These are phyloP conservation scores for Hyalella azteca DNA, from an alignment of 2,888 invertebrate genomes.

Conservation along the genomic window DNA sequence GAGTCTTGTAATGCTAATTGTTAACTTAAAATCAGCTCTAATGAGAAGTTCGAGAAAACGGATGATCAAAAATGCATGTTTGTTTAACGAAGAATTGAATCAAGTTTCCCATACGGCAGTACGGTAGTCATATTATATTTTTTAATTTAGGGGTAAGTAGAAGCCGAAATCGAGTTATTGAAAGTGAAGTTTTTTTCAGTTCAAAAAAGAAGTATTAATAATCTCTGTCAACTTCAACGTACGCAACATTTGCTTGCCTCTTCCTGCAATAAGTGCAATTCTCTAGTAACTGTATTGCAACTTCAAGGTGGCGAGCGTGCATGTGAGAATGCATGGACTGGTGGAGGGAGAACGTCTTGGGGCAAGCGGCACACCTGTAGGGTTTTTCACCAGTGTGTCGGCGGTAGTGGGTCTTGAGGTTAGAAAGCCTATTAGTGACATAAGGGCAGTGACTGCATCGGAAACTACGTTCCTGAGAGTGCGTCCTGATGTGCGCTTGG, in stretches of 20 bases:
- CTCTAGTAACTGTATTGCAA: neutral
- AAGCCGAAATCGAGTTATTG: no score
- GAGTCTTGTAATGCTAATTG: no score
- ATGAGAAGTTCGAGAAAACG: no score
- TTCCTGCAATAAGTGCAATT: neutral
- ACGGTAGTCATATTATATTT: no score
- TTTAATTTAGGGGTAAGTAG: no score
- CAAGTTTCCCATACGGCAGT: no score
- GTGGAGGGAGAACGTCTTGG: neutral
- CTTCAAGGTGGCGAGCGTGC: neutral
- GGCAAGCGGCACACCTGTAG: neutral
- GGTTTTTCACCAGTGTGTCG: slow-evolving; percentile 2
- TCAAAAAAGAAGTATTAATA: no score
- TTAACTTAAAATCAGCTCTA: no score
- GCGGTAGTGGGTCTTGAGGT: neutral
- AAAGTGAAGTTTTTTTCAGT: no score
- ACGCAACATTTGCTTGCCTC: neutral
- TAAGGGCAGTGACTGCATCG: slow-evolving; percentile 44
- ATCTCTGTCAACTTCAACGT: no score
- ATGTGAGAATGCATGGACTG: slow-evolving; percentile 7
- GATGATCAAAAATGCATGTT: no score
- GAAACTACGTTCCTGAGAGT: slow-evolving; percentile 48
- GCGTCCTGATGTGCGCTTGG: slow-evolving; percentile 48
- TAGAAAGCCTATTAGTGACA: slow-evolving; percentile 2
- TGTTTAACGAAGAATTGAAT: no score